Evolutionary conservation across 2,888 invertebrate species (phyloP).

Genomic region (Agriopis aurantiaria): DNA sequence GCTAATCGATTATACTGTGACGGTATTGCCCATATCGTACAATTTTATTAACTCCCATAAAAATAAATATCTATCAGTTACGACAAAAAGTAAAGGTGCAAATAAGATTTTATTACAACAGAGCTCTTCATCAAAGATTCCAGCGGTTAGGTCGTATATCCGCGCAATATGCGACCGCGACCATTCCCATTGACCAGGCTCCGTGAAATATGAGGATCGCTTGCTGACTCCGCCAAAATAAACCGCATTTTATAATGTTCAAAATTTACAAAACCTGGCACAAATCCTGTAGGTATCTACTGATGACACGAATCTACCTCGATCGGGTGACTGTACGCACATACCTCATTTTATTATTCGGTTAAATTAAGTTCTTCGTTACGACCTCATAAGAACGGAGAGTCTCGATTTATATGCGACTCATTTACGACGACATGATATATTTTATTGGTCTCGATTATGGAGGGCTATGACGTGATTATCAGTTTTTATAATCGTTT

Average conservation of each 20-base stretch:
- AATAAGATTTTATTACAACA: conserved; percentile 48
- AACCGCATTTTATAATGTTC: conserved; percentile 60
- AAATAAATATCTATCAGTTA: conserved; percentile 26
- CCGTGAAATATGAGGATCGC: conserved; percentile 77
- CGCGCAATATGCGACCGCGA: conserved; percentile 53
- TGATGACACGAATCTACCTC: conserved; percentile 49
- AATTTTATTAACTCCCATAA: conserved; percentile 23
- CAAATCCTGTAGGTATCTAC: conserved; percentile 34
- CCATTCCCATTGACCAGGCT: conserved; percentile 68
- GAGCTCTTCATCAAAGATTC: conserved; percentile 52
- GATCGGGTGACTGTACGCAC: conserved; percentile 55
- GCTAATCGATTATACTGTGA: conserved; percentile 18
- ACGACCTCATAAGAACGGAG: conserved; percentile 62
- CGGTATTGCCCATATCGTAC: conserved; percentile 18
- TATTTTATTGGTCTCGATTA: conserved; percentile 63
- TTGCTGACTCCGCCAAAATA: conserved; percentile 62
- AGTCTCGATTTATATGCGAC: conserved; percentile 62
- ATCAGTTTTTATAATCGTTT: conserved; percentile 64
- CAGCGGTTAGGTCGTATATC: conserved; percentile 51
- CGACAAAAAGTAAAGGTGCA: conserved; percentile 23
- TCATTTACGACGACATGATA: conserved; percentile 69
- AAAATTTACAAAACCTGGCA: conserved; percentile 51
- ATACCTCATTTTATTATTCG: conserved; percentile 68
- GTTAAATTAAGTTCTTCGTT: conserved; percentile 68
- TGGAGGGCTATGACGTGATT: conserved; percentile 62